These are phyloP conservation scores for Molothrus ater DNA, from an alignment of 2,797 vertebrate species.

Conservation along the genomic window DNA sequence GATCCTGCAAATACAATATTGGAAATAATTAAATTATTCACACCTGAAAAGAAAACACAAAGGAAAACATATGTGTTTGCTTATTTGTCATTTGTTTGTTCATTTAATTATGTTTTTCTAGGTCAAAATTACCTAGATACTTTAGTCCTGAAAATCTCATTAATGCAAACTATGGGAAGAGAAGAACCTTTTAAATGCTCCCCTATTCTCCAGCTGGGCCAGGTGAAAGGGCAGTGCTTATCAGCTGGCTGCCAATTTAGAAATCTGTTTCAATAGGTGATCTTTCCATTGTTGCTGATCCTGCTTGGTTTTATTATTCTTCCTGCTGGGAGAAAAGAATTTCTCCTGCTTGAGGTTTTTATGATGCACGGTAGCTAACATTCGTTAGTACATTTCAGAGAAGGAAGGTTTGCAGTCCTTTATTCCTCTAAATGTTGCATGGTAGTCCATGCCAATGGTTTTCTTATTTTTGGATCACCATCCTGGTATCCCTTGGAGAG, in stretches of 20 bases:
- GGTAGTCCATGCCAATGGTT: background rate
- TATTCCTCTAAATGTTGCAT: background rate
- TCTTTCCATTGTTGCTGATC: background rate
- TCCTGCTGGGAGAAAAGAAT: background rate
- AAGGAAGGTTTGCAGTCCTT: background rate
- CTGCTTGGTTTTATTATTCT: background rate
- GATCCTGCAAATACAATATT: background rate
- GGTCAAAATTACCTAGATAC: background rate
- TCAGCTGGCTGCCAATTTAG: background rate
- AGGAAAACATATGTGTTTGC: background rate
- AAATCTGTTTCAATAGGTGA: background rate
- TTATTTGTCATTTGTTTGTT: background rate
- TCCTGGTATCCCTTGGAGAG: background rate
- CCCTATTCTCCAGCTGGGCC: background rate
- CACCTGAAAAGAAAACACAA: background rate
- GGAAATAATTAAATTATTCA: background rate
- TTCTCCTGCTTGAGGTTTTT: constrained; percentile 45
- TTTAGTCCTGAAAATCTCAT: background rate
- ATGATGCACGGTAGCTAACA: background rate
- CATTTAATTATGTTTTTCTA: background rate
- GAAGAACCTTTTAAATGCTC: background rate
- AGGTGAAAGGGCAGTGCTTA: background rate
- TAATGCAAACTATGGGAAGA: background rate
- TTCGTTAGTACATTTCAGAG: constrained; percentile 22
- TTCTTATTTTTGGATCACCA: background rate